A percentile compares a stretch with the other conserved stretches of the same genome.
Conservation (phyloP, 2,113 vertebrate genomes). For the Callipepla squamata region DNA sequence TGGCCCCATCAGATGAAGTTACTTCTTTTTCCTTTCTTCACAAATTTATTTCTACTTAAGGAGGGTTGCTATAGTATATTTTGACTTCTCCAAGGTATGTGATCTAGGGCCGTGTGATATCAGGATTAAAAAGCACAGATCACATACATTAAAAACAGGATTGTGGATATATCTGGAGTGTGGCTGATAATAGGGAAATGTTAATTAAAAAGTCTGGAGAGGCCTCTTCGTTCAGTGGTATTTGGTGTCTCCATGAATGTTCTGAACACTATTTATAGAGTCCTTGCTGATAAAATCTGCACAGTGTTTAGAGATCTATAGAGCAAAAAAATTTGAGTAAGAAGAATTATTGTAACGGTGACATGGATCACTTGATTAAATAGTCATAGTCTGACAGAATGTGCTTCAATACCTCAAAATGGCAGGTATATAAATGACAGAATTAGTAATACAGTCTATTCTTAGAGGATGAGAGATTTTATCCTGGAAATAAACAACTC, state of each 20-base stretch:
- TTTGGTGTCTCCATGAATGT: not conserved
- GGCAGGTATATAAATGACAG: not conserved
- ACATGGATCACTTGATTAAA: not conserved
- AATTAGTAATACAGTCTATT: not conserved
- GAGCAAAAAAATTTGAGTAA: not conserved
- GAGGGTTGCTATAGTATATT: not conserved
- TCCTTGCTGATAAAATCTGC: not conserved
- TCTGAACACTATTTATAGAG: accelerated
- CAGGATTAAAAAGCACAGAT: not conserved
- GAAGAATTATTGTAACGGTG: not conserved
- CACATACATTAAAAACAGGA: not conserved
- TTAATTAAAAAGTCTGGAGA: not conserved
- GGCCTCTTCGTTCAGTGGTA: not conserved
- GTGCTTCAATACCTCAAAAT: not conserved
- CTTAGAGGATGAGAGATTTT: not conserved
- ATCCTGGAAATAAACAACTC: not conserved
- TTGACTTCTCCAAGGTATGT: not conserved
- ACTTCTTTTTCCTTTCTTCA: not conserved
- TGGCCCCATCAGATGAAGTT: not conserved
- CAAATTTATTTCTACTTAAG: not conserved
- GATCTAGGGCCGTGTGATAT: not conserved
- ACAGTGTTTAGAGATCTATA: not conserved
- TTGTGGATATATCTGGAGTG: not conserved
- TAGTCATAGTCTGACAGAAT: not conserved
- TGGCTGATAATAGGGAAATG: not conserved